Conservation (phyloP, 2,113 vertebrate genomes). For the Spermophilus dauricus region DNA sequence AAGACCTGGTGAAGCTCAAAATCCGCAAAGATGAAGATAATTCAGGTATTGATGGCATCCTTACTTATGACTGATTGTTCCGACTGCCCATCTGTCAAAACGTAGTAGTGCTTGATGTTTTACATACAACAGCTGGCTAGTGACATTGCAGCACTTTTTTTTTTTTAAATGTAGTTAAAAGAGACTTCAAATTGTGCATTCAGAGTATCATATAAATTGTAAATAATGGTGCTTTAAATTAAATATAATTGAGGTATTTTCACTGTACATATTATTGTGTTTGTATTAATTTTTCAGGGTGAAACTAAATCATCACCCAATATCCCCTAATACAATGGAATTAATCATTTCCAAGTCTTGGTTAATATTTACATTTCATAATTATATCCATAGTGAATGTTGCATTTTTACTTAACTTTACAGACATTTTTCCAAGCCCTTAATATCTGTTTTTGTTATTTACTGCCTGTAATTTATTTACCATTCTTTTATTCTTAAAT, state of each 20-base stretch:
- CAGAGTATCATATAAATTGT: constrained; percentile 33
- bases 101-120: constrained; percentile 37
- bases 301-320: background rate
- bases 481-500: constrained; percentile 22
- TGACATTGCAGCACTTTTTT: background rate
- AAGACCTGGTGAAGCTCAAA: constrained; percentile 98
- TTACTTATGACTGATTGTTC: background rate
- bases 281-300: background rate
- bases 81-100: constrained; percentile 58
- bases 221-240: constrained; percentile 40
- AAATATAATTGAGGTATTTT: constrained; percentile 39
- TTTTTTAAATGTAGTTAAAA: background rate
- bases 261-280: background rate
- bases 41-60: constrained; percentile 91
- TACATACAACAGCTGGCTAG: constrained; percentile 18
- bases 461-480: background rate
- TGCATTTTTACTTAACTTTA: constrained; percentile 22
- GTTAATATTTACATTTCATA: background rate
- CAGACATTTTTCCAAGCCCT: constrained; percentile 21
- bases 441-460: background rate
- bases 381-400: background rate
- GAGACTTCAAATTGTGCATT: background rate
- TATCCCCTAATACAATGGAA: background rate
- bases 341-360: background rate
- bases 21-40: constrained; percentile 99